phyloP scores from a whole-genome alignment of 2,797 vertebrate species.

The Enteromius thamalakanensis region DNA sequence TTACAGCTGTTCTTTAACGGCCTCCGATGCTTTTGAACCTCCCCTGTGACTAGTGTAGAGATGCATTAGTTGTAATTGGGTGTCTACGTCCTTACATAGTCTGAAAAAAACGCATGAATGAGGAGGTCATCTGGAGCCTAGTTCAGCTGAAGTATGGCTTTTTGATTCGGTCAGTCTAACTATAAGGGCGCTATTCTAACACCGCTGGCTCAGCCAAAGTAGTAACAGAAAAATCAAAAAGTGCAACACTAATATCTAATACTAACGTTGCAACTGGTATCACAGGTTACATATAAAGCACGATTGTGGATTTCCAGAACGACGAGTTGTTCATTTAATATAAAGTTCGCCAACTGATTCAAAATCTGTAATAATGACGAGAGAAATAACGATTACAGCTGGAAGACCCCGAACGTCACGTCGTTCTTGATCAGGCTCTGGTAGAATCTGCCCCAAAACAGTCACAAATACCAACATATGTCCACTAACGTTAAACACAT shows the following conservation, averaged over 20 bases:
- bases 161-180: slow-evolving; percentile 16
- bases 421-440: slow-evolving; percentile 39
- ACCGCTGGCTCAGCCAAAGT: slow-evolving; percentile 23
- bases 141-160: slow-evolving; percentile 54
- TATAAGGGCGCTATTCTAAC: not conserved
- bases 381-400: slow-evolving; percentile 47
- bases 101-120: not conserved
- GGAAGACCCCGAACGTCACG: slow-evolving; percentile 62
- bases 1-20: not conserved
- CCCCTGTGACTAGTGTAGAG: not conserved
- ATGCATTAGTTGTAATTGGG: not conserved
- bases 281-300: slow-evolving; percentile 25
- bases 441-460: slow-evolving; percentile 45
- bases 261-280: slow-evolving; percentile 10
- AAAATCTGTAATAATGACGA: slow-evolving; percentile 7
- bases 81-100: not conserved
- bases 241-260: not conserved
- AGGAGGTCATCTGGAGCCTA: not conserved
- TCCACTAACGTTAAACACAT: slow-evolving; percentile 36
- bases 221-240: not conserved
- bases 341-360: not conserved
- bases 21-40: not conserved
- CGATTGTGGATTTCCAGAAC: slow-evolving; percentile 7
- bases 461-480: slow-evolving; percentile 44
- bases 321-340: not conserved